Base-by-base conservation (phyloP, 2,888 invertebrate species). In the Eilema griseolum region DNA sequence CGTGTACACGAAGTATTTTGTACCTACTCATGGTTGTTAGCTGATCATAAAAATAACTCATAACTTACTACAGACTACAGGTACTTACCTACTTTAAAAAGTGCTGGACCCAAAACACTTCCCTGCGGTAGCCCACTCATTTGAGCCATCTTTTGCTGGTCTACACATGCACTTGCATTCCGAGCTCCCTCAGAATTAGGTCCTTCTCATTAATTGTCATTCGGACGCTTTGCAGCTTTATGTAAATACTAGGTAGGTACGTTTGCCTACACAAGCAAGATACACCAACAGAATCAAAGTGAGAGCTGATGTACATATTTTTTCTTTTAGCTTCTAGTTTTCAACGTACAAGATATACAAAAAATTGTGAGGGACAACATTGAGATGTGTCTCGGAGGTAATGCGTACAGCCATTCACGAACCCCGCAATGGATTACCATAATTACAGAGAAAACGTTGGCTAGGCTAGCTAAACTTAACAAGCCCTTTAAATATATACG, bases 401-500 rank as follows among this genome's bases (percentile, higher is more conserved):
- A 97, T 85, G 91, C 95, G 0, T 98, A 98, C 88, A 95, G 95
- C 74, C 93, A 95, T 81, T 86, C 93, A 2, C 85, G 93, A 62
- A 70, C 86, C 8, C 91, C 93, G 8, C 90, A 91, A 66, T 98
- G 98, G 98, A 97, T 97, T 75, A 96, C 97, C 37, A 94, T 96
- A 61, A 97, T 98, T 61, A 97, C 98, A 0, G 98, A 98, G 85
- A 97, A 97, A 84, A 97, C 97, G 70, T 91, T 98, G 64, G 93
- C 96, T 66, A 96, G 97, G 75, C 93, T 98, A 14, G 97, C 97
- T 82, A 97, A 97, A 87, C 91, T 98, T 69, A 97, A 97, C 85
- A 98, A 98, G 87, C 97, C 97, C 46, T 98, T 97, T 90, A 98
- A 98, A 93, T 98, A 98, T 88, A 92, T 95, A 31, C n/a, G 95